Evolutionary conservation across 1,140 invertebrate genomes (phyloP).

Genomic region (Neomicropteryx cornuta): DNA sequence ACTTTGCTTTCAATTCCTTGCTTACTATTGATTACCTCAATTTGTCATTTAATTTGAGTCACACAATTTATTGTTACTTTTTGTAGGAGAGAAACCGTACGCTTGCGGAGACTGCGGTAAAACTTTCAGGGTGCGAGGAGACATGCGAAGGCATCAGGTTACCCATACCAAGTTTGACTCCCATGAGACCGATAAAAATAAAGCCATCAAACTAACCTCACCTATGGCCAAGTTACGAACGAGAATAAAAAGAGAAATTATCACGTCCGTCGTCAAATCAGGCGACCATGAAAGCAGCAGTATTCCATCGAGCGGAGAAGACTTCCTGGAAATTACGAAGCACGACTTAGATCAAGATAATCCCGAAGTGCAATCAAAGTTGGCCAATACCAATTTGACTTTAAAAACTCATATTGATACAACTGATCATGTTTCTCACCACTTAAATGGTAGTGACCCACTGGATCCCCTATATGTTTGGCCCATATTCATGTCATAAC

Average conservation of each 20-base stretch:
- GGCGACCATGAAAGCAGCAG: constrained; percentile 2
- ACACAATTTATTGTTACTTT: constrained; percentile 9
- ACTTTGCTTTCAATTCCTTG: no score
- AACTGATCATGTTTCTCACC: no score
- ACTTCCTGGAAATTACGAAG: no score
- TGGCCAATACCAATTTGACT: no score
- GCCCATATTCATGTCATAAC: no score
- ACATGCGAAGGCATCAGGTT: constrained; percentile 79
- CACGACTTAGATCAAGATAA: no score
- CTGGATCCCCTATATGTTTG: no score
- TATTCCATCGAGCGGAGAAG: constrained; percentile 2
- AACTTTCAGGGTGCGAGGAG: constrained; percentile 73
- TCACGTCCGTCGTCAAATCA: constrained; percentile 2
- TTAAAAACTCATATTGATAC: no score
- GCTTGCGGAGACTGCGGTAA: constrained; percentile 67
- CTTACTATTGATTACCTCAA: neutral
- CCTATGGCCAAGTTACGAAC: no score
- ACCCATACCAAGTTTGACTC: constrained; percentile 46
- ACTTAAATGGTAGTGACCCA: no score
- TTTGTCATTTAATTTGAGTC: neutral
- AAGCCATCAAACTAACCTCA: no score
- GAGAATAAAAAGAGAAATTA: constrained; percentile 2
- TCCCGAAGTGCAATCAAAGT: no score
- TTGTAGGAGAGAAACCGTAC: constrained; percentile 66
- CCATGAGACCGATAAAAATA: constrained; percentile 8